Evolutionary conservation across 2,888 invertebrate genomes (phyloP).

Genomic region (Siphonodentalium dalli): DNA sequence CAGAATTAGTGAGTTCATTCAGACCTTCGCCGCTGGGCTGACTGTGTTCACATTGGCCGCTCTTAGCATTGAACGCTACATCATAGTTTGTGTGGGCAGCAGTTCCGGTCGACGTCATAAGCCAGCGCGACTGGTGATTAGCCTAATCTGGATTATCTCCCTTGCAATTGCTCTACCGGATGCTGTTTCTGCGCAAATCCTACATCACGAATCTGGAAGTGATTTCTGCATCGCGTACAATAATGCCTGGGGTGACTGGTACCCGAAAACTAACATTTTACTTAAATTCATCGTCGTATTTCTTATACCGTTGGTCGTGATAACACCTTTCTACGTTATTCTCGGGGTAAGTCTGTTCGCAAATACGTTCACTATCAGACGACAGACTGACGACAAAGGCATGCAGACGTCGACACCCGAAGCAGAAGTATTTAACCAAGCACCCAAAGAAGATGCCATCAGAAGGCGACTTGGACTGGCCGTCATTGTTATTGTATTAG

Average conservation of each 20-base stretch:
- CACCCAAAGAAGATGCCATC: neutral
- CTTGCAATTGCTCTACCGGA: constrained; percentile 30
- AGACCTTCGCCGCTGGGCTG: constrained; percentile 29
- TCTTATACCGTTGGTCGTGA: constrained; percentile 28
- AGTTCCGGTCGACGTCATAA: constrained; percentile 6
- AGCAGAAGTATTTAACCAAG: constrained; percentile 6
- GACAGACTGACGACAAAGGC: too few relatives aligned
- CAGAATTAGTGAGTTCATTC: constrained; percentile 33
- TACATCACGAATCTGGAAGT: neutral
- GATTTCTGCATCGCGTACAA: constrained; percentile 11
- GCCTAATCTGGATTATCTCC: constrained; percentile 31
- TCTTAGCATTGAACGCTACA: constrained; percentile 34
- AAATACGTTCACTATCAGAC: too few relatives aligned
- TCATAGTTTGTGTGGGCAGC: constrained; percentile 24
- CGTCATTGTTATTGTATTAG: constrained; percentile 39
- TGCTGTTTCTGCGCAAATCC: constrained; percentile 24
- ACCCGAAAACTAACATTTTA: constrained; percentile 25
- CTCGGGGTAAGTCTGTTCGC: constrained; percentile 25
- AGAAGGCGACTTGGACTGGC: constrained; percentile 20
- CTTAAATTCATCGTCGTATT: constrained; percentile 29
- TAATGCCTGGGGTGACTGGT: constrained; percentile 14
- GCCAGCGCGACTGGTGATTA: constrained; percentile 18
- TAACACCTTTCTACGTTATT: constrained; percentile 23
- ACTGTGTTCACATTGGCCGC: constrained; percentile 33
- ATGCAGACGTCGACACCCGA: neutral